A percentile compares a stretch with the other conserved stretches of the same genome.
These are phyloP conservation scores for Bombyx mandarina DNA, from an alignment of 1,140 invertebrate species.

Conservation along the genomic window DNA sequence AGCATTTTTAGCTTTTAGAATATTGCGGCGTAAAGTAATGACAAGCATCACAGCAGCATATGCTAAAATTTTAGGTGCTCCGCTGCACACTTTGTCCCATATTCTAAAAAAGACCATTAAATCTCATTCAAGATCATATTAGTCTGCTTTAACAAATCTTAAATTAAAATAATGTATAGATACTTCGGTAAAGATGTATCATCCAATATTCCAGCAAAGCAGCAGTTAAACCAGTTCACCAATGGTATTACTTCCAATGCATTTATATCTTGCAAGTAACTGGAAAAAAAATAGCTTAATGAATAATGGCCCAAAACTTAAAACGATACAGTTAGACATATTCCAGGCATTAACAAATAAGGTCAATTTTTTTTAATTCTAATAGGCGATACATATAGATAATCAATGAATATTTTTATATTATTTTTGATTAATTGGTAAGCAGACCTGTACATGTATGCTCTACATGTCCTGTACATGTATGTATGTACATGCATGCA, in stretches of 20 bases:
- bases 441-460: too few relatives aligned
- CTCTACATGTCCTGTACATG: too few relatives aligned
- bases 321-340: too few relatives aligned
- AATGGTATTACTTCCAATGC: constrained; percentile 75
- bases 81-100: constrained; percentile 90
- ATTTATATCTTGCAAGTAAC: constrained; percentile 72
- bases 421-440: too few relatives aligned
- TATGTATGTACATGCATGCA: too few relatives aligned
- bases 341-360: too few relatives aligned
- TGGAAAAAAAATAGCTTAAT: constrained; percentile 30
- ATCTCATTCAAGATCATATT: neutral
- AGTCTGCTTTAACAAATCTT: neutral
- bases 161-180: constrained; percentile 9
- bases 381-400: too few relatives aligned
- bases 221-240: constrained; percentile 83
- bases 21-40: constrained; percentile 76
- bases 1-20: constrained; percentile 74
- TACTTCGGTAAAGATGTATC: constrained; percentile 84
- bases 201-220: constrained; percentile 84
- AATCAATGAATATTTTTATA: too few relatives aligned
- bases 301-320: too few relatives aligned
- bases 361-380: too few relatives aligned
- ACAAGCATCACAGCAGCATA: constrained; percentile 83
- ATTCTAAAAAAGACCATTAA: constrained; percentile 73
- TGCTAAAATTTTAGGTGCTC: constrained; percentile 84